Conservation (phyloP, 1,140 invertebrate species). For the Pinna nobilis region DNA sequence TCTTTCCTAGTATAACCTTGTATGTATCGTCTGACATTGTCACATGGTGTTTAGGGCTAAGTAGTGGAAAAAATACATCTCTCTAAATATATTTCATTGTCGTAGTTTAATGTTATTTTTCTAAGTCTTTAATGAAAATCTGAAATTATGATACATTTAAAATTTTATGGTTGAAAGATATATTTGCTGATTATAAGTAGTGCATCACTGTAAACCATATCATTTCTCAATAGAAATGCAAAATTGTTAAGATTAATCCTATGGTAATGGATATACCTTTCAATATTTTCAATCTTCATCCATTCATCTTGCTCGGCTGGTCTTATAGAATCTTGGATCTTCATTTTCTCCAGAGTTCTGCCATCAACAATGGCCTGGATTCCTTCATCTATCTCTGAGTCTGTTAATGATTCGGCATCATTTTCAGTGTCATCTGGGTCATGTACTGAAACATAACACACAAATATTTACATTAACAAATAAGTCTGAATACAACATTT, state of each 20-base stretch:
- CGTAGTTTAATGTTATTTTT: too few species aligned
- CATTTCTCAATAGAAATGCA: too few species aligned
- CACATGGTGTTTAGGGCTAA: too few species aligned
- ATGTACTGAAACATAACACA: neutral
- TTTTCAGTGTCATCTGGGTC: slow-evolving; percentile 26
- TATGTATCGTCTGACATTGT: too few species aligned
- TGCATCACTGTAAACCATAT: too few species aligned
- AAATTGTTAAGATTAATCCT: neutral
- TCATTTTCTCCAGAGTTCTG: slow-evolving; percentile 3
- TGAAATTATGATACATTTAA: neutral
- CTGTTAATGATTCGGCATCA: slow-evolving; percentile 37
- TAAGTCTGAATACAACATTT: neutral
- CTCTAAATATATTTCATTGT: too few species aligned
- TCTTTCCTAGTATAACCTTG: too few species aligned
- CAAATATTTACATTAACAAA: neutral
- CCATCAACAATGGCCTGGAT: slow-evolving; percentile 26
- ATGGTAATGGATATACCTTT: neutral
- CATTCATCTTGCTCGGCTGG: neutral
- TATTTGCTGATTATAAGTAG: neutral
- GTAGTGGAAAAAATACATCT: too few species aligned
- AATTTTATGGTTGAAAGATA: neutral
- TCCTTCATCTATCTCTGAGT: slow-evolving; percentile 44
- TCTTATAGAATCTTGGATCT: neutral
- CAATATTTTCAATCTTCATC: neutral
- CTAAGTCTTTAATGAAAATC: neutral